phyloP scores from a whole-genome alignment of 2,888 invertebrate species.

The Barypeithes pellucidus region DNA sequence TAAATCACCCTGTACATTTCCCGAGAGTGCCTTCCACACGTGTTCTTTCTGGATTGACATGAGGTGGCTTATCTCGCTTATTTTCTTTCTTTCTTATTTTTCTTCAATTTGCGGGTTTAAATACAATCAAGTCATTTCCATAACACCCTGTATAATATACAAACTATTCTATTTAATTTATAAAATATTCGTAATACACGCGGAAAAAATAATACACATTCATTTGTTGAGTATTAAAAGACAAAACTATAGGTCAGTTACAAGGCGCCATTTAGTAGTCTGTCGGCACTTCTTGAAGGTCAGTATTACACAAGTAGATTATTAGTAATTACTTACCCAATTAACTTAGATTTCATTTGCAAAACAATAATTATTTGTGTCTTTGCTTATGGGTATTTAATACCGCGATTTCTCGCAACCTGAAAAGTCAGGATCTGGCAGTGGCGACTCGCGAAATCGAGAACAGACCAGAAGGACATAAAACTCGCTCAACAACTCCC shows the following conservation, averaged over 20 bases:
- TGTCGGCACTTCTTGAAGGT: constrained; percentile 11
- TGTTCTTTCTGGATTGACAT: too few species aligned
- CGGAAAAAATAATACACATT: background rate
- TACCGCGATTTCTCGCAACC: too few species aligned
- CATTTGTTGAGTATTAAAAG: constrained; percentile 13
- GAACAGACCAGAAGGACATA: too few species aligned
- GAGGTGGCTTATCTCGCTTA: too few species aligned
- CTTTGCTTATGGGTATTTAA: background rate
- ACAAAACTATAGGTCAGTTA: constrained; percentile 24
- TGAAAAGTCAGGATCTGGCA: background rate
- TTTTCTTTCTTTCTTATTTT: too few species aligned
- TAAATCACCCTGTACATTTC: too few species aligned
- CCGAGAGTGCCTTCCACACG: too few species aligned
- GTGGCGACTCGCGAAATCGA: constrained; percentile 1
- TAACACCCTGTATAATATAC: too few species aligned
- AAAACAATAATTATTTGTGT: constrained; percentile 2
- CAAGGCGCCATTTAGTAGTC: constrained; percentile 22
- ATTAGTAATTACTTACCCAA: constrained; percentile 17
- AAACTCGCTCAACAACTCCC: too few species aligned
- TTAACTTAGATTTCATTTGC: constrained; percentile 21
- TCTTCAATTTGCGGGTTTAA: too few species aligned
- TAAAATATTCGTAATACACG: background rate
- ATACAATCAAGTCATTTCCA: too few species aligned
- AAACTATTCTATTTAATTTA: too few species aligned
- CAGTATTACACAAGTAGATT: constrained; percentile 12